A percentile compares a stretch with the other conserved stretches of the same genome.
Evolutionary conservation across 2,113 vertebrate species (phyloP).

Genomic region (Xenopus laevis): DNA sequence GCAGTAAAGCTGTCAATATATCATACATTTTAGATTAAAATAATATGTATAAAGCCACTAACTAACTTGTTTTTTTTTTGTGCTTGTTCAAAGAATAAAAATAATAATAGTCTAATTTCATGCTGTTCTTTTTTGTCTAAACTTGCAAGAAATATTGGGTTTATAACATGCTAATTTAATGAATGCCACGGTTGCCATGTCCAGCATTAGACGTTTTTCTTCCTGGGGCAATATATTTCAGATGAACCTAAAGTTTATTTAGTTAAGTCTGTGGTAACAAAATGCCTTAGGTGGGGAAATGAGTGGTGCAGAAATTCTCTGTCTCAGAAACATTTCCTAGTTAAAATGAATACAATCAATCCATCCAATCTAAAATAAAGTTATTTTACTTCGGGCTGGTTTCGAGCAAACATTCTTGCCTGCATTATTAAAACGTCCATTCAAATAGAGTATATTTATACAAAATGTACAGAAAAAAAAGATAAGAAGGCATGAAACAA

Average conservation of each 20-base stretch:
- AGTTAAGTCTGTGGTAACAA: slow-evolving; percentile 13
- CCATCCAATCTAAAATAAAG: slow-evolving; percentile 5
- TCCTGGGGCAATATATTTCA: slow-evolving; percentile 24
- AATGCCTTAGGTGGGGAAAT: slow-evolving; percentile 2
- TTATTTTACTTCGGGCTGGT: neutral
- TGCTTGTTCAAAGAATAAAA: slow-evolving; percentile 8
- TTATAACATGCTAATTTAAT: slow-evolving; percentile 25
- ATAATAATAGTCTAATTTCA: too few relatives aligned
- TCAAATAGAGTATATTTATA: too few relatives aligned
- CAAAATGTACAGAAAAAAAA: too few relatives aligned
- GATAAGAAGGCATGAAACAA: too few relatives aligned
- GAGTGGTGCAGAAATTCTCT: slow-evolving; percentile 1
- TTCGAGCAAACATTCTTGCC: neutral
- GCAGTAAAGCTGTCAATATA: neutral
- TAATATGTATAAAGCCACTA: neutral
- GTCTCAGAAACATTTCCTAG: neutral
- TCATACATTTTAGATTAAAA: neutral
- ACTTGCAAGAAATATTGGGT: neutral
- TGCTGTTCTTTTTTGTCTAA: too few relatives aligned
- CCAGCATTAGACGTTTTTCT: neutral
- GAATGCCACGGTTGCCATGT: neutral
- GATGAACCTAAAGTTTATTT: slow-evolving; percentile 16
- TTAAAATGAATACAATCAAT: slow-evolving; percentile 17
- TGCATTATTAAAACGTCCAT: neutral
- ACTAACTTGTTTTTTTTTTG: slow-evolving; percentile 6